These are phyloP conservation scores for Turritopsis dohrnii DNA, from an alignment of 30 jellyfish, hydroid and myxozoan genomes.

Conservation along the genomic window DNA sequence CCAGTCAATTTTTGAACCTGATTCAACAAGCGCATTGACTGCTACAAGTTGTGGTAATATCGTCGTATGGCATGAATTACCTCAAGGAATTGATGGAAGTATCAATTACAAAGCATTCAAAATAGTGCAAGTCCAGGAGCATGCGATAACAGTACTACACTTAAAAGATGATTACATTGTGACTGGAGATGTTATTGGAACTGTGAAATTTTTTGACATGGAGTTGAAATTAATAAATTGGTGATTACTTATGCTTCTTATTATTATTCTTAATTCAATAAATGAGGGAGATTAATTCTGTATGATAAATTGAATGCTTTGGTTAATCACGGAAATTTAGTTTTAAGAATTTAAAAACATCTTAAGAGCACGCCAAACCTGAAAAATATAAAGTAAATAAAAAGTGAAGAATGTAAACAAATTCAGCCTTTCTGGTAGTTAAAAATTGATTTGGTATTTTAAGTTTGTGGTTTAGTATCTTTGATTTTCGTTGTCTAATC, in stretches of 20 bases:
- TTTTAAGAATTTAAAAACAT: too few species aligned
- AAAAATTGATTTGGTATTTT: too few species aligned
- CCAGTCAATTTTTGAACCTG: conserved; percentile 66
- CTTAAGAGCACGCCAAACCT: too few species aligned
- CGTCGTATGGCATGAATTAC: conserved; percentile 64
- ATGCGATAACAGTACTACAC: conserved; percentile 65
- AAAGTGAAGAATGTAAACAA: too few species aligned
- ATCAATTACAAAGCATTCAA: conserved; percentile 78
- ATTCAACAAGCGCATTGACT: conserved; percentile 68
- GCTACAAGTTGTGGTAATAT: conserved; percentile 91
- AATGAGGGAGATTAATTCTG: too few species aligned
- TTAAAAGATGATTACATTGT: conserved; percentile 53
- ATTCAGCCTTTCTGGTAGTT: too few species aligned
- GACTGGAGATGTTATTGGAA: conserved; percentile 83
- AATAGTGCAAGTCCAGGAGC: conserved; percentile 71
- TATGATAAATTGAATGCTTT: too few species aligned
- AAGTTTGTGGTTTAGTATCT: too few species aligned
- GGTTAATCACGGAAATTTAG: too few species aligned
- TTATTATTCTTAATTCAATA: too few species aligned
- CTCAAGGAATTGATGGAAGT: conserved; percentile 28
- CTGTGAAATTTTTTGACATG: conserved; percentile 64
- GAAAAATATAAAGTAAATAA: too few species aligned
- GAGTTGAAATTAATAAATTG: conserved; percentile 64
- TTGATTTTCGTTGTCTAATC: too few species aligned
- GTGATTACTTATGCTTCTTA: conserved; percentile 29